phyloP scores from a whole-genome alignment of 2,888 invertebrate genomes.

The Homarus gammarus region DNA sequence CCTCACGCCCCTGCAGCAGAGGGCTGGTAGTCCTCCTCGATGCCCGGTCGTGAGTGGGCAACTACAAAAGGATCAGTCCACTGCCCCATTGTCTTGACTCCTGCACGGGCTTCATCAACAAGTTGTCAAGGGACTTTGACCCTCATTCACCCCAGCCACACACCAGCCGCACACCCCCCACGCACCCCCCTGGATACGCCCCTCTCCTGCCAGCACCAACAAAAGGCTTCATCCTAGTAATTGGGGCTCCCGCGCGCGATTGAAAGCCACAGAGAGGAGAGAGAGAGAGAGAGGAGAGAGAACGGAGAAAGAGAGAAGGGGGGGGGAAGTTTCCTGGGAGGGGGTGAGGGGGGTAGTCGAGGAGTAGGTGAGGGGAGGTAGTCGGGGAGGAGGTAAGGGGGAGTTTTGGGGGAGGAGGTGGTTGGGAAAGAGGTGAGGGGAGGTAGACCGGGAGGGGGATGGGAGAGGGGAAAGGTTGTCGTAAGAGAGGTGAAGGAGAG shows the following conservation, averaged over 20 bases:
- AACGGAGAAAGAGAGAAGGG: not conserved
- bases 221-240: constrained; percentile 70
- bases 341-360: constrained; percentile 1
- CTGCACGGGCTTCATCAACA: constrained; percentile 66
- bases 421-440: not conserved
- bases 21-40: constrained; percentile 9
- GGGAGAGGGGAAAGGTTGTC: too few species aligned
- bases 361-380: constrained; percentile 27
- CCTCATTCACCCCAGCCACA: constrained; percentile 63
- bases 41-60: constrained; percentile 44
- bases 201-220: constrained; percentile 54
- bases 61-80: constrained; percentile 65
- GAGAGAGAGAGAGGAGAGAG: constrained; percentile 4
- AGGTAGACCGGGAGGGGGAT: constrained; percentile 17
- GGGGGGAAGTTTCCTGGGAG: constrained; percentile 4
- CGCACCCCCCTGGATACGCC: constrained; percentile 41
- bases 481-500: too few species aligned
- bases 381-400: not conserved
- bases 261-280: constrained; percentile 56
- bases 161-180: constrained; percentile 30
- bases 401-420: not conserved
- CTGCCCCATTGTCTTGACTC: constrained; percentile 68
- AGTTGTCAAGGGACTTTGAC: constrained; percentile 68
- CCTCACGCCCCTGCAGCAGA: not conserved
- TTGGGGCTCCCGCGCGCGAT: constrained; percentile 68